A percentile compares a stretch with the other conserved stretches of the same genome.
These are phyloP conservation scores for Cistogaster globosa DNA, from an alignment of 2,888 invertebrate genomes.

Conservation along the genomic window DNA sequence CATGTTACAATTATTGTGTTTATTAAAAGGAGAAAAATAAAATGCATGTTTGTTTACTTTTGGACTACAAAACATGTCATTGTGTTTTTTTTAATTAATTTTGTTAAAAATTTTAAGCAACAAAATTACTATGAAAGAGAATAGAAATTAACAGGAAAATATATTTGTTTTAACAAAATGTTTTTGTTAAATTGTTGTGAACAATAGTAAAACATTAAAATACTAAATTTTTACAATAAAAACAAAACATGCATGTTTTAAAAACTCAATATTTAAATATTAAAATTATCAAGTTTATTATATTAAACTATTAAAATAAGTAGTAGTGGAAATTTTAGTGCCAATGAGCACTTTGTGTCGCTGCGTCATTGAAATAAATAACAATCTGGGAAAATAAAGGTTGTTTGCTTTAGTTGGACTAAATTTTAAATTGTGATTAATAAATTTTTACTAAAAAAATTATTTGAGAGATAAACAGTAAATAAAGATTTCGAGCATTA, in stretches of 20 bases:
- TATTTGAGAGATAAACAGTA: no score
- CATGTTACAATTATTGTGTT: constrained; percentile 58
- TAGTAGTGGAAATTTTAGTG: no score
- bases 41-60: constrained; percentile 65
- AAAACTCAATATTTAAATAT: no score
- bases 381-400: no score
- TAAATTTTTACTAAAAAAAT: no score
- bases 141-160: constrained; percentile 51
- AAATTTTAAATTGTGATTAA: no score
- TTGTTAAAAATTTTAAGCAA: constrained; percentile 51
- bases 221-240: neutral
- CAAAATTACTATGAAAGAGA: constrained; percentile 42
- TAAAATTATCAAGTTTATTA: no score
- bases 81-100: constrained; percentile 56
- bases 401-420: no score
- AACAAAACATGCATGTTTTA: neutral
- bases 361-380: no score
- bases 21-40: constrained; percentile 39
- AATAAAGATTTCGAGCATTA: no score
- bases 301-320: no score
- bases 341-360: no score
- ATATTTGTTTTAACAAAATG: constrained; percentile 68
- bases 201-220: constrained; percentile 33
- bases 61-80: constrained; percentile 60
- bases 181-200: constrained; percentile 47